Percentiles rank a stretch among this genome's conserved stretches.
Evolutionary conservation across 2,797 vertebrate genomes (phyloP).

Genomic region (Peromyscus melanophrys): DNA sequence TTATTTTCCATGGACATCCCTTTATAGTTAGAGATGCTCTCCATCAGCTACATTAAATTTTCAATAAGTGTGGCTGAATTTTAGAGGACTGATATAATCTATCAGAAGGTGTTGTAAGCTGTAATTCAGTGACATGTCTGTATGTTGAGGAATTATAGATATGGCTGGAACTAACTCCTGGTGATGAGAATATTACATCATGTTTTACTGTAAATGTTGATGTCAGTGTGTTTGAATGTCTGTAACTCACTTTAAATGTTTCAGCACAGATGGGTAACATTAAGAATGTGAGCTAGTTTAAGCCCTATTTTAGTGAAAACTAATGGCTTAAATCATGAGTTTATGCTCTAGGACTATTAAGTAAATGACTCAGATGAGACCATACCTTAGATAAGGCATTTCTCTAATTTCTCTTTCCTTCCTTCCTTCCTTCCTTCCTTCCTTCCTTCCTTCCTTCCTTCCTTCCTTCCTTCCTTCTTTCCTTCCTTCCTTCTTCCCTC

Average conservation of each 20-base stretch:
- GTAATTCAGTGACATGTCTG: constrained; percentile 68
- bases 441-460: no score
- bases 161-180: not conserved
- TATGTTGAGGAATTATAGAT: constrained; percentile 37
- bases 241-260: constrained; percentile 58
- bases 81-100: constrained; percentile 71
- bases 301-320: constrained; percentile 20
- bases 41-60: constrained; percentile 75
- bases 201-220: constrained; percentile 58
- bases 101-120: constrained; percentile 73
- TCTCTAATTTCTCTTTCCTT: not conserved
- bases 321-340: not conserved
- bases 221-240: not conserved
- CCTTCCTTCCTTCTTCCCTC: not conserved
- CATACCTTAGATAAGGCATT: not conserved
- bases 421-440: not conserved
- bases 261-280: not conserved
- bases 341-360: not conserved
- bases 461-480: fast-evolving
- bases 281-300: constrained; percentile 39
- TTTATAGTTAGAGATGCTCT: constrained; percentile 79
- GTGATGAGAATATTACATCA: constrained; percentile 45
- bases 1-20: constrained; percentile 74
- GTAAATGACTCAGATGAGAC: constrained; percentile 17
- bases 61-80: constrained; percentile 78